Base-by-base conservation (phyloP, 2,797 vertebrate genomes). In the Agapornis canus region DNA sequence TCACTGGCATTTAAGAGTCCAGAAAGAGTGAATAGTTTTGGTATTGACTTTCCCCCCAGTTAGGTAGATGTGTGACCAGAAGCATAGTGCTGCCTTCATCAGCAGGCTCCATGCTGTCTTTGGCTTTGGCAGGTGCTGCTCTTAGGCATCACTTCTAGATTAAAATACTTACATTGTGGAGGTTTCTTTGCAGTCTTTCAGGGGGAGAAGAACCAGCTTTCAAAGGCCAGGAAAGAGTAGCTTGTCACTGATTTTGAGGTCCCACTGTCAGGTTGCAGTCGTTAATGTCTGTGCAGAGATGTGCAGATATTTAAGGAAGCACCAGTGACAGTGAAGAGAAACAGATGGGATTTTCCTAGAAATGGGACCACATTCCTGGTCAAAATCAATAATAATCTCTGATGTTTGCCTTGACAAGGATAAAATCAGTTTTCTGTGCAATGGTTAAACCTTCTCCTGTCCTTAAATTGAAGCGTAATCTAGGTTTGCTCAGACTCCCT, bases 101-200 rank as follows among this genome's bases (percentile, higher is more conserved):
- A 7, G 0, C 11, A 5, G 11, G 23, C 26, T 49, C 42, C 3
- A 0, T 19, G 10, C 8, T 0, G 0, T 26, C 23, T 11, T 52
- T 20, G 32, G 5, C 40, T 79, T 68, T 59, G 47, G 40, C 29
- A 59, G 51, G 15, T 54, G 35, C 23, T 19, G 1, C 26, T 57
- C n/a, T 65, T 16, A 1, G n/a, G 16, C 68, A 5, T 64, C 13
- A 6, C 27, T 40, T 29, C 3, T 3, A 68, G 26, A 45, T n/a
- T 40, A 20, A 32, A 1, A 5, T 21, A 19, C 37, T 69, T 76
- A 5, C 64, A 82, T n/a, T 39, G 16, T 23, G 17, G 56, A 18
- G 13, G 23, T 75, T 75, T 51, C 61, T 86, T 52, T 40, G 20
- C 31, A 12, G 21, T 12, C 32, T 76, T 75, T 48, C 31, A 4